Evolutionary conservation across 2,113 vertebrate genomes (phyloP).

Genomic region (Tyrannus savana): DNA sequence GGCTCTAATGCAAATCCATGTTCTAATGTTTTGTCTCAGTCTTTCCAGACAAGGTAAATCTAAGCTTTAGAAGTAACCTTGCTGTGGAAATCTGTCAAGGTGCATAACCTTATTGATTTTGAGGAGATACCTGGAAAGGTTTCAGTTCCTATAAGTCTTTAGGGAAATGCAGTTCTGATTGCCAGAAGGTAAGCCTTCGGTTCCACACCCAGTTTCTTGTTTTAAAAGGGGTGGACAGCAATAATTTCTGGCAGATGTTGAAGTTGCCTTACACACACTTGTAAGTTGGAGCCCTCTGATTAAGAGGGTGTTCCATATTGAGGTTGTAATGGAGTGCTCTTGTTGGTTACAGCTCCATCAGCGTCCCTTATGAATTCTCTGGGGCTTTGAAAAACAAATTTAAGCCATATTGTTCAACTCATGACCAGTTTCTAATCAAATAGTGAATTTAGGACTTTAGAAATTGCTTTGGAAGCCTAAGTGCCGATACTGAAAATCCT

Average conservation of each 20-base stretch:
- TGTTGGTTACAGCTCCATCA: background rate
- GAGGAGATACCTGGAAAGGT: background rate
- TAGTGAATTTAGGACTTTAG: background rate
- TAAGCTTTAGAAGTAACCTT: background rate
- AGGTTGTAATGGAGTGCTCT: fast-evolving
- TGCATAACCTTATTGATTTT: background rate
- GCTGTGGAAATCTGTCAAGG: background rate
- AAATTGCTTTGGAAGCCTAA: background rate
- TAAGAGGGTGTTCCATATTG: background rate
- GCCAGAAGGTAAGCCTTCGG: background rate
- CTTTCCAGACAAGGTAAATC: background rate
- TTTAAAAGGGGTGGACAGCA: background rate
- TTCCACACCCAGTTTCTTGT: background rate
- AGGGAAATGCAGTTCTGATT: background rate
- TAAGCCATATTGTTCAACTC: background rate
- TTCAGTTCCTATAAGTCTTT: background rate
- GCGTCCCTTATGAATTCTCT: background rate
- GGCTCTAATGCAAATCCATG: background rate
- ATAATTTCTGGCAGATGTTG: background rate
- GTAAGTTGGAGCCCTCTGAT: background rate
- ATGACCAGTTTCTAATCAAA: background rate
- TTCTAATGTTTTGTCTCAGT: background rate
- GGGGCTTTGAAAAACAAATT: background rate
- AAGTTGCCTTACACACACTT: background rate
- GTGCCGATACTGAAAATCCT: background rate